These are phyloP conservation scores for Cynodonichthys magdalenae DNA, from an alignment of 2,797 vertebrate species.

Conservation along the genomic window DNA sequence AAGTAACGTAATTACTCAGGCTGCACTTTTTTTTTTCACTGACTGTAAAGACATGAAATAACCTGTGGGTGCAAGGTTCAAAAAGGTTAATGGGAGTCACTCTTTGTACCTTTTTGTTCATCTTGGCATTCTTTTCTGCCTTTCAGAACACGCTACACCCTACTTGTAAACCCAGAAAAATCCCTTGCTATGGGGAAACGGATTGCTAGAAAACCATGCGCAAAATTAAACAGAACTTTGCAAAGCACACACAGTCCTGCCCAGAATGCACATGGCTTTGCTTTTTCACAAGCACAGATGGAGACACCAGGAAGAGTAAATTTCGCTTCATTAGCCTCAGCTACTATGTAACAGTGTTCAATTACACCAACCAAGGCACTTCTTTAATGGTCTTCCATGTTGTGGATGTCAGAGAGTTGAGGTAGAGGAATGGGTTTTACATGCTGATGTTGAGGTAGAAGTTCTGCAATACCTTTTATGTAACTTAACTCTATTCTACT, in stretches of 20 bases:
- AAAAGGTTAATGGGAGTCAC: conserved; percentile 13
- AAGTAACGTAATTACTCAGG: not conserved
- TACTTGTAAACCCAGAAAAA: conserved; percentile 29
- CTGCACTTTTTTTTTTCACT: not conserved
- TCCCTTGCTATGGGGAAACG: conserved; percentile 3
- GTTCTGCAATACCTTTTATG: not conserved
- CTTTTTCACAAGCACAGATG: conserved; percentile 52
- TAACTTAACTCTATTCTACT: not conserved
- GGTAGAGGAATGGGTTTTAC: conserved; percentile 26
- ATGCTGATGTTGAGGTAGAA: conserved; percentile 10
- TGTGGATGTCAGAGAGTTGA: conserved; percentile 51
- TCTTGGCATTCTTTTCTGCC: conserved; percentile 22
- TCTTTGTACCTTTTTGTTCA: conserved; percentile 6
- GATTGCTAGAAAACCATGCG: conserved; percentile 7
- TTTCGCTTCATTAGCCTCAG: conserved; percentile 48
- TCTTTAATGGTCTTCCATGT: conserved; percentile 70
- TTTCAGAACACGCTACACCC: conserved; percentile 46
- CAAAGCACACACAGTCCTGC: conserved; percentile 39
- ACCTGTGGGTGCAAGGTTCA: conserved; percentile 5
- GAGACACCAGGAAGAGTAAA: conserved; percentile 61
- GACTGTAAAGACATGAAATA: not conserved
- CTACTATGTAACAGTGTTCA: conserved; percentile 34
- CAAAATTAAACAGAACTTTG: conserved; percentile 34
- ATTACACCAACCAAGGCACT: conserved; percentile 55
- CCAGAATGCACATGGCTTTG: conserved; percentile 38